Evolutionary conservation across 2,888 invertebrate genomes (phyloP).

Genomic region (Drosophila cognata): DNA sequence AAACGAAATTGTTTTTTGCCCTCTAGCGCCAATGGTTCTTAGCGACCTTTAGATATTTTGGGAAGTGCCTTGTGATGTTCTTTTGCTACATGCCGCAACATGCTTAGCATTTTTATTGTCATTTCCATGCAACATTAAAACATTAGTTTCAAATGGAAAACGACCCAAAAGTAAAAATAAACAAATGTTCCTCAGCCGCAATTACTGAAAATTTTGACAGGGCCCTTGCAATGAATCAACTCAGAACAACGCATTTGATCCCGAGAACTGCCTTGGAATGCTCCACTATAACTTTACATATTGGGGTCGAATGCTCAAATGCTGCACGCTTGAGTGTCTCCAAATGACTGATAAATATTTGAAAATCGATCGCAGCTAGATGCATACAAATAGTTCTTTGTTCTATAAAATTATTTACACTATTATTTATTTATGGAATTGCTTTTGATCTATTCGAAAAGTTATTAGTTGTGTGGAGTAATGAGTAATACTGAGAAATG

Average conservation of each 20-base stretch:
- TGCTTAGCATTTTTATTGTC: slow-evolving; percentile 47
- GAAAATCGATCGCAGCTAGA: background rate
- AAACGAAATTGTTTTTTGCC: background rate
- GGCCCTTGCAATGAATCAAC: slow-evolving; percentile 39
- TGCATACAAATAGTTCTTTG: background rate
- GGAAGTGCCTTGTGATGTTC: slow-evolving; percentile 12
- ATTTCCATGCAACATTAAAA: slow-evolving; percentile 59
- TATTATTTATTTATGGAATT: background rate
- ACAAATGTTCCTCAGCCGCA: slow-evolving; percentile 53
- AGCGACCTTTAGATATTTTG: slow-evolving; percentile 22
- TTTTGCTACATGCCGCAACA: slow-evolving; percentile 17
- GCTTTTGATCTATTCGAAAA: background rate
- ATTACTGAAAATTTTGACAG: slow-evolving; percentile 61
- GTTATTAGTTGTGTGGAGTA: background rate
- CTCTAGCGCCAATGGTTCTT: slow-evolving; percentile 16
- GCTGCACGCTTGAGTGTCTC: background rate
- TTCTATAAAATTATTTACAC: background rate
- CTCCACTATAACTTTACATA: slow-evolving; percentile 15
- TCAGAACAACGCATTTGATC: slow-evolving; percentile 22
- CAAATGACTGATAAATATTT: slow-evolving; percentile 15
- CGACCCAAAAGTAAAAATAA: slow-evolving; percentile 49
- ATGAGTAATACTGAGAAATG: background rate
- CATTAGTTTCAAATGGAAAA: slow-evolving; percentile 61
- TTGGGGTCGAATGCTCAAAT: slow-evolving; percentile 33
- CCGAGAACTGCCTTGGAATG: slow-evolving; percentile 1